Percentiles rank a stretch among this genome's conserved stretches.
Evolutionary conservation across 2,888 invertebrate species (phyloP).

Genomic region (Platypus cylindrus): DNA sequence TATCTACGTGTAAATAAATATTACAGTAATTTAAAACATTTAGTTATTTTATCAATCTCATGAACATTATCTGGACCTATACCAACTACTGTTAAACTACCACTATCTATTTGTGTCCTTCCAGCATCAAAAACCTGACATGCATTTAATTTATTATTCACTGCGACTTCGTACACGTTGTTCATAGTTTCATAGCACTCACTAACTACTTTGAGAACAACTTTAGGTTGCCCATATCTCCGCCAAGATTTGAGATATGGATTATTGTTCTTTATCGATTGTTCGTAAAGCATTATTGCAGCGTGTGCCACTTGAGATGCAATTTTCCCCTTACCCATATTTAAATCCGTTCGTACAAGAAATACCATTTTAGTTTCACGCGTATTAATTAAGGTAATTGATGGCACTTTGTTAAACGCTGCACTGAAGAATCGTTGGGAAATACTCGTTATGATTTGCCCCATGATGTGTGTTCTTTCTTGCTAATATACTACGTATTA

Average conservation of each 20-base stretch:
- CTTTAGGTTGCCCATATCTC: slow-evolving; percentile 57
- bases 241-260: slow-evolving; percentile 49
- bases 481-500: neutral
- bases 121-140: slow-evolving; percentile 61
- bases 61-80: slow-evolving; percentile 52
- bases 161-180: slow-evolving; percentile 40
- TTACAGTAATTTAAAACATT: slow-evolving; percentile 48
- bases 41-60: slow-evolving; percentile 48
- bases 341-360: slow-evolving; percentile 60
- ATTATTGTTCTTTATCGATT: slow-evolving; percentile 33
- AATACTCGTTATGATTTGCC: slow-evolving; percentile 11
- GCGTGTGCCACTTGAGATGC: slow-evolving; percentile 75
- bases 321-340: slow-evolving; percentile 66
- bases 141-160: slow-evolving; percentile 37
- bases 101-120: slow-evolving; percentile 53
- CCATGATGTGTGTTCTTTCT: slow-evolving; percentile 7
- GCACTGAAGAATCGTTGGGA: slow-evolving; percentile 6
- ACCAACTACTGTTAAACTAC: slow-evolving; percentile 60
- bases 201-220: slow-evolving; percentile 50
- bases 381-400: neutral
- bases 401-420: slow-evolving; percentile 9
- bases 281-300: slow-evolving; percentile 53
- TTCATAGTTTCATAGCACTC: slow-evolving; percentile 36
- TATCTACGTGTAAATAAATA: slow-evolving; percentile 19
- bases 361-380: slow-evolving; percentile 50